Evolutionary conservation across 2,888 invertebrate genomes (phyloP).

Genomic region (Rhagium mordax): DNA sequence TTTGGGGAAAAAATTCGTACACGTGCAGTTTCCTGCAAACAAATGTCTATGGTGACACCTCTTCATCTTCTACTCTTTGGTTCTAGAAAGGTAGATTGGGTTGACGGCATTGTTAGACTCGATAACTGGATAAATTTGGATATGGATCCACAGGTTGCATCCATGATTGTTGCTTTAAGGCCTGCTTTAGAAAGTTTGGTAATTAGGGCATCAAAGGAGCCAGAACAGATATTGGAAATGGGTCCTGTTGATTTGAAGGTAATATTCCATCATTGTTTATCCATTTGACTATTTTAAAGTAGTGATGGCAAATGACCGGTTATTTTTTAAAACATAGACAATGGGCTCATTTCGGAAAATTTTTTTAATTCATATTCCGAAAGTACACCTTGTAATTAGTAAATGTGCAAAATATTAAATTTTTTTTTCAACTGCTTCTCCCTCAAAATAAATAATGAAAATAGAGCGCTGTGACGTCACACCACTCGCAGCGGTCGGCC

Average conservation of each 20-base stretch:
- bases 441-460: no score
- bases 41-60: constrained; percentile 94
- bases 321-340: no score
- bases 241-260: constrained; percentile 78
- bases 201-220: constrained; percentile 84
- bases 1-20: constrained; percentile 99
- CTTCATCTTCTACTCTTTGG: constrained; percentile 94
- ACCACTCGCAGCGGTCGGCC: no score
- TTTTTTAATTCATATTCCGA: no score
- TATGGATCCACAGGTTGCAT: constrained; percentile 85
- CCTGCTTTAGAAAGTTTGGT: constrained; percentile 92
- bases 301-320: no score
- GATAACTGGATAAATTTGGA: constrained; percentile 96
- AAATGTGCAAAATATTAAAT: no score
- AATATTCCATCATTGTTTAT: no score
- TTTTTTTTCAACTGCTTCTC: no score
- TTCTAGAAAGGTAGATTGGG: constrained; percentile 87
- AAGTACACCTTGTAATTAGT: no score
- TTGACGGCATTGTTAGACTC: constrained; percentile 83
- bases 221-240: constrained; percentile 82
- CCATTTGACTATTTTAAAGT: no score
- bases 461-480: no score
- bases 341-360: no score
- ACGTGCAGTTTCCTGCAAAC: constrained; percentile 95
- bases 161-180: constrained; percentile 87